These are phyloP conservation scores for Hydrozoanthus tunicans DNA, from an alignment of 64 coral and sea anemone genomes.

Conservation along the genomic window DNA sequence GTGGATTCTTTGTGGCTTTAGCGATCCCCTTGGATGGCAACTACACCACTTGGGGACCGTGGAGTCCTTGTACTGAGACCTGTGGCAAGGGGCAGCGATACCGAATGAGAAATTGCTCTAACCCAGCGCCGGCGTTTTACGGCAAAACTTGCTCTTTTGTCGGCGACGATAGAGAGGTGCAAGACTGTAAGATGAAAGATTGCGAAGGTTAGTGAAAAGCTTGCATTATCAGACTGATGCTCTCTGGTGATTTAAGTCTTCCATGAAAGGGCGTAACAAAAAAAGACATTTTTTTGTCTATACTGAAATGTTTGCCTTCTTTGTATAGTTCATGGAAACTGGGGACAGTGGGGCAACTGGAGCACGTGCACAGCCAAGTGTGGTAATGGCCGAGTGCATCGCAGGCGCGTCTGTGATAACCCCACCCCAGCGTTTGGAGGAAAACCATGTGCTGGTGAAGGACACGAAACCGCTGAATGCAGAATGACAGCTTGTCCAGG, in stretches of 20 bases:
- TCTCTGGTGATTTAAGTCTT: background rate
- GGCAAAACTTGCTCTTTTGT: constrained; percentile 86
- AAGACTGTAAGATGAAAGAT: constrained; percentile 78
- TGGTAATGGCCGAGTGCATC: constrained; percentile 77
- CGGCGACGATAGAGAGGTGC: constrained; percentile 78
- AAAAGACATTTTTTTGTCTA: too few relatives aligned
- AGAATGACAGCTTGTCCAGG: constrained; percentile 71
- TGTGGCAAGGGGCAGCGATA: constrained; percentile 87
- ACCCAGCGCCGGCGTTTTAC: constrained; percentile 85
- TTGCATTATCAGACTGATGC: background rate
- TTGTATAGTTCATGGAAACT: constrained; percentile 86
- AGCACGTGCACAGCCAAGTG: constrained; percentile 81
- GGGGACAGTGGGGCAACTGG: constrained; percentile 90
- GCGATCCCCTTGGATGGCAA: constrained; percentile 87
- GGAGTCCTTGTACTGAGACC: constrained; percentile 83
- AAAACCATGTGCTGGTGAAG: constrained; percentile 79
- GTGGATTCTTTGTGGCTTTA: constrained; percentile 2
- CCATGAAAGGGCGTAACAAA: background rate
- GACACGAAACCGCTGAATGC: constrained; percentile 84
- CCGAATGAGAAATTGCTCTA: constrained; percentile 93
- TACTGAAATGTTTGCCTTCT: background rate
- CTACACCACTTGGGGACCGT: constrained; percentile 86
- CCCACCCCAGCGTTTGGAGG: constrained; percentile 79
- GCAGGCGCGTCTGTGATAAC: constrained; percentile 77
- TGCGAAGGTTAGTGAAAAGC: constrained; percentile 64